These are phyloP conservation scores for Tauraco hartlaubi DNA, from an alignment of 2,797 vertebrate genomes.

Conservation along the genomic window DNA sequence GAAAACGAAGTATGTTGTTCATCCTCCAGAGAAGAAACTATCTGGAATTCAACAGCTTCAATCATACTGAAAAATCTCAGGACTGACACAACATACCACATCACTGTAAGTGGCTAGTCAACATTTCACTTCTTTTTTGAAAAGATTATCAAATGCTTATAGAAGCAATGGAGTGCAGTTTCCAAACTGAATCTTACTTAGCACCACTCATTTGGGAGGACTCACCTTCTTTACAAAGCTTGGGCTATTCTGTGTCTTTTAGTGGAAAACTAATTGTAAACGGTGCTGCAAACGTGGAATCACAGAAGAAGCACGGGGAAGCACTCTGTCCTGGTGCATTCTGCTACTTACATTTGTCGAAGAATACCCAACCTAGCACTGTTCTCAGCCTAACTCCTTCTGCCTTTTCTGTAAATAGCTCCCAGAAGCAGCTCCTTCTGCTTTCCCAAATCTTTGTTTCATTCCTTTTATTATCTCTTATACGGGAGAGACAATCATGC, in stretches of 20 bases:
- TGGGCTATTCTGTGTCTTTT: not conserved
- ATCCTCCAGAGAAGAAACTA: not conserved
- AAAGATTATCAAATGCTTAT: not conserved
- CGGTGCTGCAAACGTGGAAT: not conserved
- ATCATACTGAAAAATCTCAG: not conserved
- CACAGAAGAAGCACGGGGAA: not conserved
- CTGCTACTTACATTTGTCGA: not conserved
- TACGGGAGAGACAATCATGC: not conserved
- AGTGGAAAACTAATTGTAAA: not conserved
- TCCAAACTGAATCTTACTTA: not conserved
- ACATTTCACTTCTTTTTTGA: not conserved
- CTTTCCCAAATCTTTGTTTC: not conserved
- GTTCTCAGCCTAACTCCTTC: not conserved
- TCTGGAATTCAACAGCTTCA: not conserved
- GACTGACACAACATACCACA: accelerated
- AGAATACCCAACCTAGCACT: not conserved
- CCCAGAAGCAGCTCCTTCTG: not conserved
- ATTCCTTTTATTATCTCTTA: not conserved
- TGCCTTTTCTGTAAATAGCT: not conserved
- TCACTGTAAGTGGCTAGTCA: accelerated
- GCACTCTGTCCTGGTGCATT: not conserved
- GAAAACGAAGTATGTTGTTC: not conserved
- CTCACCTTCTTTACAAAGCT: not conserved
- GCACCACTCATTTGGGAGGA: not conserved
- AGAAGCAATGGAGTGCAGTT: not conserved